Evolutionary conservation across 2,888 invertebrate species (phyloP).

Genomic region (Chromoteleia sp.): DNA sequence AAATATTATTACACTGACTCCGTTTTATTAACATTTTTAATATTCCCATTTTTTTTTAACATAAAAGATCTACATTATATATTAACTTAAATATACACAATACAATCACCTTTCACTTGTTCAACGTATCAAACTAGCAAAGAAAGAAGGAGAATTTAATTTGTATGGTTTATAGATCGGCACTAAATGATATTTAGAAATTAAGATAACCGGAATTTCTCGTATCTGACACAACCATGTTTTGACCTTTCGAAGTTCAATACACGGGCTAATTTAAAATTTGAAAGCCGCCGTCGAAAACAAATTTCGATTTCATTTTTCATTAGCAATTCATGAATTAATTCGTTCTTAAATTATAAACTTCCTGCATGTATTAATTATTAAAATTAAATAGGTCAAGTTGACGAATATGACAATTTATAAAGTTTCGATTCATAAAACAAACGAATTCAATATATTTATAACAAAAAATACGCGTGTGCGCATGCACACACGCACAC

Average conservation of each 20-base stretch:
- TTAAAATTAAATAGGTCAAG: neutral
- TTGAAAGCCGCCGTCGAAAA: slow-evolving; percentile 35
- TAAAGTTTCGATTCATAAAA: no score
- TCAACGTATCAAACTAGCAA: slow-evolving; percentile 11
- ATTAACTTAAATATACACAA: slow-evolving; percentile 2
- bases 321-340: slow-evolving; percentile 30
- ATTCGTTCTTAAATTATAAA: neutral
- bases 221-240: neutral
- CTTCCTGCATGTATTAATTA: neutral
- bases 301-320: slow-evolving; percentile 37
- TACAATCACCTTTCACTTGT: slow-evolving; percentile 57
- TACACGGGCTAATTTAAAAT: slow-evolving; percentile 16
- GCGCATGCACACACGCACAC: no score
- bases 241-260: slow-evolving; percentile 36
- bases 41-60: no score
- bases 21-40: neutral
- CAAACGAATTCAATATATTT: no score
- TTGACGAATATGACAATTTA: neutral
- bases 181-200: slow-evolving; percentile 45
- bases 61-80: neutral
- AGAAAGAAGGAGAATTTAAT: slow-evolving; percentile 41
- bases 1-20: neutral
- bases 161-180: slow-evolving; percentile 14
- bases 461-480: no score
- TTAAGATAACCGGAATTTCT: slow-evolving; percentile 51